Evolutionary conservation across 2,113 vertebrate genomes (phyloP).

Genomic region (Alligator mississippiensis): DNA sequence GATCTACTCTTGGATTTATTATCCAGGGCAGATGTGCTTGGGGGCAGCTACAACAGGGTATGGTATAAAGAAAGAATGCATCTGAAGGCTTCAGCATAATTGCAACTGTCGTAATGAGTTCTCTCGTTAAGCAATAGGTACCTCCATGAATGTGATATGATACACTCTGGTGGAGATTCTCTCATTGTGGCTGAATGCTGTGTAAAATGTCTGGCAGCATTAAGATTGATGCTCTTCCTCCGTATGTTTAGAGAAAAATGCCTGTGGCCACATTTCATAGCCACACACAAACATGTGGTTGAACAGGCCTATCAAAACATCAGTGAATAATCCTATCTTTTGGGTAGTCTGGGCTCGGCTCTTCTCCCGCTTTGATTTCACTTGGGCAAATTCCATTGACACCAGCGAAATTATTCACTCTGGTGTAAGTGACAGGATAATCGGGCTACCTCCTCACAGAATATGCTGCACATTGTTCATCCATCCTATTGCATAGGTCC

Average conservation of each 20-base stretch:
- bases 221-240: neutral
- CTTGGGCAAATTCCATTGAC: neutral
- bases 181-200: rapidly evolving
- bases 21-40: rapidly evolving
- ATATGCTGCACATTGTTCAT: neutral
- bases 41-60: too few species aligned
- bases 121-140: rapidly evolving
- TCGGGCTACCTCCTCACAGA: neutral
- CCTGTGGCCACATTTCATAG: neutral
- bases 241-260: neutral
- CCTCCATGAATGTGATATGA: rapidly evolving
- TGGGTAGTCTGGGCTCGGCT: neutral
- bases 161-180: neutral
- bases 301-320: neutral
- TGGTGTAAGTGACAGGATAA: neutral
- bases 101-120: too few species aligned
- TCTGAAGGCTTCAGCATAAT: neutral
- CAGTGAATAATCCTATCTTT: rapidly evolving
- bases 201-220: neutral
- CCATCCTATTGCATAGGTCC: neutral
- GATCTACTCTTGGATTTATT: neutral
- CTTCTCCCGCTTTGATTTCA: neutral
- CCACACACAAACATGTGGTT: neutral
- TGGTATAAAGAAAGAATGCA: neutral
- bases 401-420: neutral